phyloP scores from a whole-genome alignment of 2,113 vertebrate species.

The Gallinago paraguaiae region DNA sequence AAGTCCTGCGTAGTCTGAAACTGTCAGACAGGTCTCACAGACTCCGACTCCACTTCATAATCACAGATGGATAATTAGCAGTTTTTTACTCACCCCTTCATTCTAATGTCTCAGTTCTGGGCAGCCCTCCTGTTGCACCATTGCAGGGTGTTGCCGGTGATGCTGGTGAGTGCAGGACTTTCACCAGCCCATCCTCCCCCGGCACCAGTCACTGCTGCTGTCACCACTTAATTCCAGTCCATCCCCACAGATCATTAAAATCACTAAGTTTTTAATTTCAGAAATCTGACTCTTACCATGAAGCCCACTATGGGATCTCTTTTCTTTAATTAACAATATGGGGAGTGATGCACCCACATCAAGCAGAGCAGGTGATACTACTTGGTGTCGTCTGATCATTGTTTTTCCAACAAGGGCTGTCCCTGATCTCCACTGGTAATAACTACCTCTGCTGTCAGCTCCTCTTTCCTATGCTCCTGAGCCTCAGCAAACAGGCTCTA shows the following conservation, averaged over 20 bases:
- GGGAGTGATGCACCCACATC: neutral
- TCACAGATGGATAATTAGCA: neutral
- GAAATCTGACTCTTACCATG: neutral
- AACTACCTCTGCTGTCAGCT: neutral
- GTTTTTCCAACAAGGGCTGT: neutral
- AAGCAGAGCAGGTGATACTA: neutral
- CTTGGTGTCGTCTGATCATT: neutral
- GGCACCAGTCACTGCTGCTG: fast-evolving
- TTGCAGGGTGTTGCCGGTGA: neutral
- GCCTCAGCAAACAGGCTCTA: neutral
- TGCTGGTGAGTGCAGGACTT: neutral
- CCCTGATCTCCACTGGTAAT: neutral
- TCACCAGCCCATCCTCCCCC: neutral
- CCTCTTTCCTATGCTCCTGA: fast-evolving
- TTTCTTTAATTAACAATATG: neutral
- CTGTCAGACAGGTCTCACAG: neutral
- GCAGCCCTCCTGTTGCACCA: neutral
- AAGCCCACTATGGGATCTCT: neutral
- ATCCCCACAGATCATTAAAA: neutral
- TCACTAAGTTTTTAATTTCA: neutral
- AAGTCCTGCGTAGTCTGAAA: neutral
- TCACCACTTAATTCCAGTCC: neutral
- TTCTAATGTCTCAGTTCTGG: neutral
- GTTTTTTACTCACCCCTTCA: neutral
- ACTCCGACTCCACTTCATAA: neutral